A percentile compares a stretch with the other conserved stretches of the same genome.
These are phyloP conservation scores for Ceratina australensis DNA, from an alignment of 1,140 invertebrate genomes.

Conservation along the genomic window DNA sequence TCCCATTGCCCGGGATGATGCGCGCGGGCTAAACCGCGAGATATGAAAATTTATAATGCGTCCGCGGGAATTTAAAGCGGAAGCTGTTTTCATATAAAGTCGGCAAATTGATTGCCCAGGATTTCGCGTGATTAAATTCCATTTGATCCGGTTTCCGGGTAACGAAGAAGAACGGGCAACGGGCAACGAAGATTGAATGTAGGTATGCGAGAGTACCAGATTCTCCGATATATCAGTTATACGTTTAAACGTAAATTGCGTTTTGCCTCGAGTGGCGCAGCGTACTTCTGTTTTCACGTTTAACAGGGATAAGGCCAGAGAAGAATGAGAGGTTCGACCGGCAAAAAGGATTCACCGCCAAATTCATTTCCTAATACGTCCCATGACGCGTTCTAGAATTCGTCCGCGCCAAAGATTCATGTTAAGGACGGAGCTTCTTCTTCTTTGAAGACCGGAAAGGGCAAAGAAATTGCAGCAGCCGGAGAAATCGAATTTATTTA, in stretches of 20 bases:
- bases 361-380: constrained; percentile 74
- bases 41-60: constrained; percentile 17
- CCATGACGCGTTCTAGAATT: constrained; percentile 67
- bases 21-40: not conserved
- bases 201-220: too few species aligned
- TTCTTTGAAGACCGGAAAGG: constrained; percentile 15
- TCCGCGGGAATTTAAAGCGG: constrained; percentile 10
- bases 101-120: constrained; percentile 9
- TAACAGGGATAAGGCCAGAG: constrained; percentile 12
- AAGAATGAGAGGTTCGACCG: too few species aligned
- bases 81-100: constrained; percentile 6
- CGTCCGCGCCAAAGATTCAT: constrained; percentile 71
- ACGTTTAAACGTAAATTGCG: not conserved
- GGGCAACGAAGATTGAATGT: too few species aligned
- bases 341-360: constrained; percentile 62
- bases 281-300: constrained; percentile 17
- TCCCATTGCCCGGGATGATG: not conserved
- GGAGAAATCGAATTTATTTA: constrained; percentile 28
- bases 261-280: too few species aligned
- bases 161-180: not conserved
- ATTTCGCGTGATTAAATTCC: constrained; percentile 35
- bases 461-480: not conserved
- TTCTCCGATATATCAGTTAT: too few species aligned
- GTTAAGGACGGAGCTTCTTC: constrained; percentile 56
- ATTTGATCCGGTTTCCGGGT: constrained; percentile 14